Percentiles rank a stretch among this genome's conserved stretches.
Conservation (phyloP, 2,888 invertebrate genomes). For the Theodoxus fluviatilis region DNA sequence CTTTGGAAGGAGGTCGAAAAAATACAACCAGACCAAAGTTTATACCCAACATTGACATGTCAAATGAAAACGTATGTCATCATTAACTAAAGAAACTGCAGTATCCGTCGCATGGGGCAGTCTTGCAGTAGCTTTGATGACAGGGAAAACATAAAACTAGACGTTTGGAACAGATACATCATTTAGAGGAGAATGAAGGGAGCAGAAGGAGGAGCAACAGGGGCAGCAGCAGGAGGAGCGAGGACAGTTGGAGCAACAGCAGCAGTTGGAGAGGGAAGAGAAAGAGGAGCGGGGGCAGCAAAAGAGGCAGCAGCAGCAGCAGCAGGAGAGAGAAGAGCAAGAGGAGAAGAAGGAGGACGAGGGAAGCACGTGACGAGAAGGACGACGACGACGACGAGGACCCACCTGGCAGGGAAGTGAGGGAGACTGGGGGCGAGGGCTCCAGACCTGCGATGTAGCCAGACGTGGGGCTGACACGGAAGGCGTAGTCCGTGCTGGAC, state of each 20-base stretch:
- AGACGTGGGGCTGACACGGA: slow-evolving; percentile 93
- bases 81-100: too few relatives aligned
- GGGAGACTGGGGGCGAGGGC: slow-evolving; percentile 78
- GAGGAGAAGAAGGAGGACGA: not conserved
- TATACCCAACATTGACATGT: too few relatives aligned
- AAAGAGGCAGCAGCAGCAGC: not conserved
- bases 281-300: not conserved
- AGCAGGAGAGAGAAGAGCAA: slow-evolving; percentile 8
- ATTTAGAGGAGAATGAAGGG: too few relatives aligned
- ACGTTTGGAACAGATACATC: too few relatives aligned
- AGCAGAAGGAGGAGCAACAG: too few relatives aligned
- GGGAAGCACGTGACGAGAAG: not conserved
- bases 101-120: too few relatives aligned
- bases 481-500: slow-evolving; percentile 82
- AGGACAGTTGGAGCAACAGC: not conserved
- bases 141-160: too few relatives aligned
- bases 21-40: too few relatives aligned
- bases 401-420: slow-evolving; percentile 41
- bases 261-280: not conserved
- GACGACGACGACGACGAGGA: not conserved
- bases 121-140: too few relatives aligned
- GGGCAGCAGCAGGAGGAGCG: too few relatives aligned
- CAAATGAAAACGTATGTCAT: too few relatives aligned
- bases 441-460: slow-evolving; percentile 80
- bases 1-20: too few relatives aligned